Evolutionary conservation across 2,888 invertebrate species (phyloP), one percentile per base, ranked within the genome.

Genomic region (Eudemis profundana): DNA sequence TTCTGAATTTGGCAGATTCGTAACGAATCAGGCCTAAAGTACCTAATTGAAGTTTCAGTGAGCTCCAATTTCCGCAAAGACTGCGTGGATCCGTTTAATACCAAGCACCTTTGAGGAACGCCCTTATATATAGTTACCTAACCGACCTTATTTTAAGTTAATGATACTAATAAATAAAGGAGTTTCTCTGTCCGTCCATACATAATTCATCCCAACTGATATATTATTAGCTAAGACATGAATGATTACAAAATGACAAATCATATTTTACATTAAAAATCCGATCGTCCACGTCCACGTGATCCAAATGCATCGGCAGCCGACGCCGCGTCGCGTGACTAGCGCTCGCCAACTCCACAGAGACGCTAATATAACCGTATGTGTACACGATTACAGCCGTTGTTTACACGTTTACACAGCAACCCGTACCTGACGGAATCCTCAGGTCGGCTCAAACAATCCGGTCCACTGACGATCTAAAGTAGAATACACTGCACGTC

Each of bases 371-470:
- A 69, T 67, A 70, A 61, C 69, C 59, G 61, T 51, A 51, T 77
- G 75, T 73, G 71, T 71, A 71, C 71, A 68, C 69, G 68, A 71
- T 76, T 74, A 75, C 75, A 75, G 74, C 74, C 70, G 78, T 81
- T 83, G 81, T 86, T 84, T 81, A 83, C 78, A 66, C 81, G 76
- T 82, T 79, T 78, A 78, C 76, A 77, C 71, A 67, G 74, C 76
- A 74, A 73, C 38, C 77, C 78, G 69, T 82, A 84, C 84, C 83
- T 79, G 81, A 80, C 78, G 73, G 75, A 78, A 72, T 69, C 75
- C 75, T 76, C 69, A 74, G 72, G 69, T 72, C 70, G 74, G 70
- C 71, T 72, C 76, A 73, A 83, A 83, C 83, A 83, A 82, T 83
- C 79, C 80, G 77, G 74, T 69, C 42, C 53, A 61, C 61, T 23